Conservation (phyloP, 2,888 invertebrate species). For the Cordilura impudica region DNA sequence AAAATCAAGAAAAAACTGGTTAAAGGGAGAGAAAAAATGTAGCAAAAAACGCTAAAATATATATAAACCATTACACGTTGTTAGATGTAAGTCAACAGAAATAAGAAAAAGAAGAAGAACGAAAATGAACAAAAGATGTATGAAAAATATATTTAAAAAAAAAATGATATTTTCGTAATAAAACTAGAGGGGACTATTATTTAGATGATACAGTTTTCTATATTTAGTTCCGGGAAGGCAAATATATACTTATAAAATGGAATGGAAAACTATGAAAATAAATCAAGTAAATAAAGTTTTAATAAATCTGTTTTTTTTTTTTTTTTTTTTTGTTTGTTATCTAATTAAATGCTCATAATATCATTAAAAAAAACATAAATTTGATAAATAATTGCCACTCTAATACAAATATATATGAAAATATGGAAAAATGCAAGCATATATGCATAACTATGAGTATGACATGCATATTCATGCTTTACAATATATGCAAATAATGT, state of each 20-base stretch:
- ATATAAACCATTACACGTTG: conserved; percentile 41
- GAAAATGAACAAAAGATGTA: conserved; percentile 9
- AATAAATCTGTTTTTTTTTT: no score
- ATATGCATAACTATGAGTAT: neutral
- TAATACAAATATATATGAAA: neutral
- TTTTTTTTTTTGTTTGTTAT: no score
- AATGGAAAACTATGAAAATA: no score
- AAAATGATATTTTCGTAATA: neutral
- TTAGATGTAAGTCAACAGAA: conserved; percentile 8
- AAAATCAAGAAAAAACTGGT: neutral
- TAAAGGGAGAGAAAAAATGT: neutral
- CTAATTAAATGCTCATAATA: no score
- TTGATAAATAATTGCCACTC: no score
- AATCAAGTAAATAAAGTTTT: no score
- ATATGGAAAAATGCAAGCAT: conserved; percentile 16
- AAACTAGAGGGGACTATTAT: neutral
- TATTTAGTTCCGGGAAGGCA: no score
- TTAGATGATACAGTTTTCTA: no score
- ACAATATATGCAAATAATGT: conserved; percentile 57
- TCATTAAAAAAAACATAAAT: no score
- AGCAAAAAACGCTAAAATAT: neutral
- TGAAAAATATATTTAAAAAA: conserved; percentile 14
- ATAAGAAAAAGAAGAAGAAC: neutral
- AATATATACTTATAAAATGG: no score
- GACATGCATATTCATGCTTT: conserved; percentile 52